Conservation (phyloP, 2,888 invertebrate species). For the Platycheirus albimanus region DNA sequence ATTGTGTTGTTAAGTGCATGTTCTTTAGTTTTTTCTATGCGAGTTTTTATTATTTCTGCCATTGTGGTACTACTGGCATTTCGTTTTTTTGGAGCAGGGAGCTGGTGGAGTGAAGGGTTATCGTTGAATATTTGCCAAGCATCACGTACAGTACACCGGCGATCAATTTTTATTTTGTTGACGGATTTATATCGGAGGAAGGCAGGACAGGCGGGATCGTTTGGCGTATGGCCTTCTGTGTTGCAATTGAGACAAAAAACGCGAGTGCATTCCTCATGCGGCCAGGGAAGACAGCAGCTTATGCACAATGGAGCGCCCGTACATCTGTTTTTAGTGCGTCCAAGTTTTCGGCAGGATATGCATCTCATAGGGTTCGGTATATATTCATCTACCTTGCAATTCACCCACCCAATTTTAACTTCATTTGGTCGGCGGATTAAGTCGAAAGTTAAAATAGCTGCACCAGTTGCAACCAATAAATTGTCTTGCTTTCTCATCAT, state of each 20-base stretch:
- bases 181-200: too few species aligned
- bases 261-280: neutral
- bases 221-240: neutral
- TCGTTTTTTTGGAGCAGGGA: too few species aligned
- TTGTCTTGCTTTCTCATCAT: neutral
- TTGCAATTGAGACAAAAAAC: neutral
- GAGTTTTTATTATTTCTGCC: neutral
- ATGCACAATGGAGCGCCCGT: neutral
- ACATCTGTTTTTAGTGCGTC: neutral
- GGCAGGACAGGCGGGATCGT: neutral
- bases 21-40: neutral
- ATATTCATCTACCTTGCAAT: neutral
- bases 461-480: neutral
- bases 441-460: neutral
- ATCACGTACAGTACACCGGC: neutral
- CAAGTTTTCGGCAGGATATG: neutral
- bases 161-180: neutral
- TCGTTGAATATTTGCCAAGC: neutral
- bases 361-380: neutral
- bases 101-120: neutral
- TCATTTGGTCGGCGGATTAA: neutral
- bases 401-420: neutral
- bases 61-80: too few species aligned
- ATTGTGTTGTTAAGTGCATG: neutral
- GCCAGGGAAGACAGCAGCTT: neutral